Base-by-base conservation (phyloP, 2,888 invertebrate genomes). In the Tachina fera region DNA sequence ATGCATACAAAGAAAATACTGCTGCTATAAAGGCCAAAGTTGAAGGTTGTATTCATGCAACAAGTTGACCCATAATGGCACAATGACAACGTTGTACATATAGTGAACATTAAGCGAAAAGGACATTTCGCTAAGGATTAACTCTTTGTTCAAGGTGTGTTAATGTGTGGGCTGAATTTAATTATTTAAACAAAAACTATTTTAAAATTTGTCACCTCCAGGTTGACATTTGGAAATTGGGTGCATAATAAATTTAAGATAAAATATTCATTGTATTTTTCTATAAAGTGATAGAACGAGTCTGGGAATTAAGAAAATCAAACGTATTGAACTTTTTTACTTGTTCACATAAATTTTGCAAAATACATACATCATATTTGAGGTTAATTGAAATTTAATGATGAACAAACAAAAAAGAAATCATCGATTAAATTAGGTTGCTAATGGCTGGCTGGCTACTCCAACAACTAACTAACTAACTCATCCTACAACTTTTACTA, bases 341-440 rank as follows among this genome's bases (percentile, higher is more conserved):
- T 51, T 1, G 13, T 75, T 58, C 16, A 39, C 6, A 49, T 9
- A 68, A 14, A 41, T 51, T 39, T 53, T 60, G 9, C n/a, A 43
- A 67, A 45, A 9, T 19, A 31, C 19, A 53, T 1, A 16, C 13
- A 49, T 14, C 6, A 19, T 45, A 14, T 74, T 81, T 70, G 31
- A 58, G 81, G 77, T 81, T 84, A 84, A 81, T 84, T 60, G 84
- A 77, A 77, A 70, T 81, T 77, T 74, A 81, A 84, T 84, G 67
- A 81, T 61, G 16, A 67, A 65, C 31, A 67, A 31, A 31, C 31
- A n/a, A 49, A 22, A 58, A 70, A 41, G 11, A 43, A 49, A n/a
- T 76, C 53, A 80, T 72, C 47, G 76, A 77, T 81, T 84, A 72
- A 43, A 71, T 84, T 75, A 51, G 14, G 39, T 47, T 68, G 78